These are phyloP conservation scores for Campopleginae sp. DNA, from an alignment of 2,888 invertebrate genomes.

Conservation along the genomic window DNA sequence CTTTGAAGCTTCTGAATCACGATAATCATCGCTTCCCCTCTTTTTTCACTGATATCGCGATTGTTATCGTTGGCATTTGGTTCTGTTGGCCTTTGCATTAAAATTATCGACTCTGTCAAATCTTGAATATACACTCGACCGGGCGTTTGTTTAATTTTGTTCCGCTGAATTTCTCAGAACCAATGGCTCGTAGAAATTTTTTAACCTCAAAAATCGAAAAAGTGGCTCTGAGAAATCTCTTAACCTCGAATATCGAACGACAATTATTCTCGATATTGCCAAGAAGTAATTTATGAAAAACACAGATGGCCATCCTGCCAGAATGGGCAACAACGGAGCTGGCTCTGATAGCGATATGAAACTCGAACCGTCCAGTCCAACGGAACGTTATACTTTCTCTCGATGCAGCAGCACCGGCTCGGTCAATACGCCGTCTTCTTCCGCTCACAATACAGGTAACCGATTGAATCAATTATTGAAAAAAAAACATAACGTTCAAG, in stretches of 20 bases:
- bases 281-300: background rate
- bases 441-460: conserved; percentile 91
- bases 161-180: background rate
- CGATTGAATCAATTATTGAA: background rate
- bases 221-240: too few relatives aligned
- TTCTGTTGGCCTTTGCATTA: background rate
- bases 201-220: too few relatives aligned
- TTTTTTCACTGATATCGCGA: background rate
- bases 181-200: too few relatives aligned
- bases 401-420: conserved; percentile 92
- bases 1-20: background rate
- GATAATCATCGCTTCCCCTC: background rate
- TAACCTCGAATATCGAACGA: too few relatives aligned
- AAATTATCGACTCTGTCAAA: background rate
- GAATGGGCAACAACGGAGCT: conserved; percentile 70
- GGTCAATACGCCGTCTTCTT: conserved; percentile 91
- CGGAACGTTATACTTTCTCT: conserved; percentile 87
- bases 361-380: conserved; percentile 87
- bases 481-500: conserved; percentile 11
- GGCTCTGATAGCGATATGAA: conserved; percentile 84
- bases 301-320: conserved; percentile 61
- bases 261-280: too few relatives aligned
- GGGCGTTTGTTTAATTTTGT: background rate
- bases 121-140: background rate
- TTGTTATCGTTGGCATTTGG: conserved; percentile 18